Percentiles rank a stretch among this genome's conserved stretches.
Evolutionary conservation across 2,888 invertebrate species (phyloP).

Genomic region (Zele albiditarsus): DNA sequence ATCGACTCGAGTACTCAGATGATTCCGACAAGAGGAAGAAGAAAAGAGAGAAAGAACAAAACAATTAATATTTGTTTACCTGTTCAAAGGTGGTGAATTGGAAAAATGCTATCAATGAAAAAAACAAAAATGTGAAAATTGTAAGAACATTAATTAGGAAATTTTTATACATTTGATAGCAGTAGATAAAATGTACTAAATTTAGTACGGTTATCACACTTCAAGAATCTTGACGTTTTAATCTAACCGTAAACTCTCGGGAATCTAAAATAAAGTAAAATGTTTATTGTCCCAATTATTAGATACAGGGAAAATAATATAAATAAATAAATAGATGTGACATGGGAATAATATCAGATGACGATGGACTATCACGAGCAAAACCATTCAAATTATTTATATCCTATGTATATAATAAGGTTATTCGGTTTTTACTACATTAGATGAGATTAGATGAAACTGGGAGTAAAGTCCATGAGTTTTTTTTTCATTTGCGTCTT

Average conservation of each 20-base stretch:
- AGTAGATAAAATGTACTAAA: no score
- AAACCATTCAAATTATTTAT: neutral
- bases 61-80: neutral
- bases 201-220: no score
- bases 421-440: neutral
- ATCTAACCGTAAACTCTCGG: no score
- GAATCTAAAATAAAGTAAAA: no score
- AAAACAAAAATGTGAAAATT: neutral
- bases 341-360: neutral
- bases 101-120: neutral
- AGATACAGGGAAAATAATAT: neutral
- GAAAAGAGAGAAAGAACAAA: neutral
- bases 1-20: neutral
- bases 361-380: neutral
- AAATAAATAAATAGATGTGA: neutral
- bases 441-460: neutral
- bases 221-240: no score
- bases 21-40: neutral
- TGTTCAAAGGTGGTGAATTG: neutral
- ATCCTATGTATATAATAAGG: neutral
- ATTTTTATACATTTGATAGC: no score
- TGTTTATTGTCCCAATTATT: neutral
- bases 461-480: neutral
- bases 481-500: neutral
- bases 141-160: no score